These are phyloP conservation scores for Lophius piscatorius DNA, from an alignment of 2,113 vertebrate species.

Conservation along the genomic window DNA sequence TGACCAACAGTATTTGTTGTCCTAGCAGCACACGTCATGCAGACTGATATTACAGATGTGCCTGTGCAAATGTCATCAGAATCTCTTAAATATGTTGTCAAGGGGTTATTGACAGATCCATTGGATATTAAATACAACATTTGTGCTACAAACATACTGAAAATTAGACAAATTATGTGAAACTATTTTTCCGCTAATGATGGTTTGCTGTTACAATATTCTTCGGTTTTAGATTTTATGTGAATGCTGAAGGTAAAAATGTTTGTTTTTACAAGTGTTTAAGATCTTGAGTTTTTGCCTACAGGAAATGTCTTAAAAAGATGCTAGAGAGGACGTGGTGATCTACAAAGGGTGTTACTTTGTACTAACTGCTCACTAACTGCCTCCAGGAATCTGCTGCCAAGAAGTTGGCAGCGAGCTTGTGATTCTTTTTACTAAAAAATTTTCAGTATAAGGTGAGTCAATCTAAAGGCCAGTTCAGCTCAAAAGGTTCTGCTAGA, in stretches of 20 bases:
- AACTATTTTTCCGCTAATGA: neutral
- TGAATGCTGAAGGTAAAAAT: conserved; percentile 39
- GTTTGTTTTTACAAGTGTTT: conserved; percentile 22
- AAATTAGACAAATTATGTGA: conserved; percentile 1
- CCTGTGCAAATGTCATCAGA: neutral
- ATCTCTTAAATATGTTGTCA: too few species aligned
- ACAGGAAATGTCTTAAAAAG: conserved; percentile 45
- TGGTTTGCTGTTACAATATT: conserved; percentile 5
- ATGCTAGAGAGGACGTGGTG: conserved; percentile 48
- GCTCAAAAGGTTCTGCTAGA: conserved; percentile 30
- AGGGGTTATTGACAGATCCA: too few species aligned
- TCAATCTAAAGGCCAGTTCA: conserved; percentile 47
- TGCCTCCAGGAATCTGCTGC: conserved; percentile 61
- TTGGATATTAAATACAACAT: neutral
- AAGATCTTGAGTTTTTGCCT: conserved; percentile 43
- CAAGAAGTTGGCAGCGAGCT: conserved; percentile 46
- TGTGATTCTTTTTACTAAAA: conserved; percentile 51
- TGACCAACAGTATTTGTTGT: conserved; percentile 2
- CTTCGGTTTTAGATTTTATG: conserved; percentile 9
- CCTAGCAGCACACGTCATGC: neutral
- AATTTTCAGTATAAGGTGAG: conserved; percentile 42
- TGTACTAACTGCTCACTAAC: conserved; percentile 60
- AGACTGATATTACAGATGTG: neutral
- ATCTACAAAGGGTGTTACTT: conserved; percentile 66
- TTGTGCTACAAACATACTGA: neutral